Base-by-base conservation (phyloP, 2,888 invertebrate species). In the Zaprionus lineosus region DNA sequence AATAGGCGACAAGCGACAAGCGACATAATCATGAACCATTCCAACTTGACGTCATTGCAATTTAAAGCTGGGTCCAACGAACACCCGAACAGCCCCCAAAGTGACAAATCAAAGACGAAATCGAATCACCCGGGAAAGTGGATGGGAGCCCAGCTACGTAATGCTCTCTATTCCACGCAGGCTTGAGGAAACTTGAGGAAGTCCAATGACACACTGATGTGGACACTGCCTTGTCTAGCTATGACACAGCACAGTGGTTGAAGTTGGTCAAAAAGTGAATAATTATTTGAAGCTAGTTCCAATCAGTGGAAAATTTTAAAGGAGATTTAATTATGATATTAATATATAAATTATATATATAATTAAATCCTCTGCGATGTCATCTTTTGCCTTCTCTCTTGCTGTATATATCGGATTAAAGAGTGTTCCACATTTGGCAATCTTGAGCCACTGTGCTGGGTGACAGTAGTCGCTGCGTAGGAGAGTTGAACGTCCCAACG, bases 11-110 rank as follows among this genome's bases (percentile, higher is more conserved):
- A 41, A n/a, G n/a, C n/a, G n/a, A 11, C 34, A 16, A 33, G 53
- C 36, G 51, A 67, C 72, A 73, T 74, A 82, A 74, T 77, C 84
- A 77, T 82, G 78, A 77, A 59, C 62, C 66, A 63, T 76, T 81
- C 81, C 84, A 81, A 79, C 81, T 83, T 75, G 85, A 83, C 84
- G 84, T 83, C 84, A 79, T 57, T 83, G 76, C 85, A 85, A 85
- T 85, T 81, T 81, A 76, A 81, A 79, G 76, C 85, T 56, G 55
- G 66, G 34, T 19, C 46, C 46, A 18, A 6, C 34, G 21, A 43
- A 40, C 53, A 72, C 37, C 55, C 79, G 73, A 36, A 14, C 47
- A 47, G 71, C 52, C 66, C 61, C 58, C 46, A 50, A 50, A 56
- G 65, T 69, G 74, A 59, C 69, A 69, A 71, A 74, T 59, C 70